Evolutionary conservation across 2,113 vertebrate species (phyloP).

Genomic region (Microcebus murinus): DNA sequence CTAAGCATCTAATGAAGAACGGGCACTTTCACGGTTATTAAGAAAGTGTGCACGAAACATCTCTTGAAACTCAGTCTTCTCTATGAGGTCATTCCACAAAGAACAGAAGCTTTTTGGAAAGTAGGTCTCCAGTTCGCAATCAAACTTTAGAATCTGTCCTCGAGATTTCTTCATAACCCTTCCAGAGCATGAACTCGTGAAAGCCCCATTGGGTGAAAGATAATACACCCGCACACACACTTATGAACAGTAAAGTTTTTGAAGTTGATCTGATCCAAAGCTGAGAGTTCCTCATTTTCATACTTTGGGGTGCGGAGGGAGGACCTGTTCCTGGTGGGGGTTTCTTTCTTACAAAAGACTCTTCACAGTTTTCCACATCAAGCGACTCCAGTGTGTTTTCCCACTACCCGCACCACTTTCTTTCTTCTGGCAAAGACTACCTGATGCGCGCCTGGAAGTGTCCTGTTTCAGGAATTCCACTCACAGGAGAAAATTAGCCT

Average conservation of each 20-base stretch:
- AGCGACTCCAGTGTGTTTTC: background rate
- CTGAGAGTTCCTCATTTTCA: background rate
- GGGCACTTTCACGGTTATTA: background rate
- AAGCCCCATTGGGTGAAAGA: background rate
- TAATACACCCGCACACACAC: background rate
- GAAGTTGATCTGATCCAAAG: background rate
- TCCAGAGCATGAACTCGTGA: background rate
- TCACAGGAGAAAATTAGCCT: background rate
- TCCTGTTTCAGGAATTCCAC: background rate
- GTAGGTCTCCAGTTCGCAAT: background rate
- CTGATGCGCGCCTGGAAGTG: background rate
- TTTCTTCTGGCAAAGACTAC: background rate
- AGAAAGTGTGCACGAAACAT: background rate
- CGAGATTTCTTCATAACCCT: background rate
- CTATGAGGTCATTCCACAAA: background rate
- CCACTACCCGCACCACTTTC: background rate
- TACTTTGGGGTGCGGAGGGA: background rate
- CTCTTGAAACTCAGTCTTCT: background rate
- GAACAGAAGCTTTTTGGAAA: slow-evolving; percentile 16
- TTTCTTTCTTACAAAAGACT: background rate
- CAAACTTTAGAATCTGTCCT: background rate
- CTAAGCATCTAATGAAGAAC: background rate
- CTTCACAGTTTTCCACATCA: background rate
- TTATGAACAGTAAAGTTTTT: background rate
- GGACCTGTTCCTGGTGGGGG: background rate